Conservation (phyloP, 2,113 vertebrate species). For the Penelope pileata region DNA sequence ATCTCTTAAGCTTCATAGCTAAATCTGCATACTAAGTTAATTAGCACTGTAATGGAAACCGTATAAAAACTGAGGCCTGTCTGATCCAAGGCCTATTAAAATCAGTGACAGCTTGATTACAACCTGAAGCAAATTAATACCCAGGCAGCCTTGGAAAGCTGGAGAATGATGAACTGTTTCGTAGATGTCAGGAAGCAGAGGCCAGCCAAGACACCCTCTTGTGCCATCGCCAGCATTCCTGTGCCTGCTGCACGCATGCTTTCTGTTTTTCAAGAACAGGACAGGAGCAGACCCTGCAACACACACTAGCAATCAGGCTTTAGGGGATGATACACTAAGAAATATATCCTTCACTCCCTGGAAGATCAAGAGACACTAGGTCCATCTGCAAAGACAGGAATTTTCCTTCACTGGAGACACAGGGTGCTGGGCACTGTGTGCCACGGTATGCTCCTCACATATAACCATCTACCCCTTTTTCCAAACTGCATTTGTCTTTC, state of each 20-base stretch:
- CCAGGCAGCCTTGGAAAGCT: background rate
- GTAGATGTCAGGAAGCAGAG: background rate
- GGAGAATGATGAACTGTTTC: background rate
- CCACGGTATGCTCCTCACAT: background rate
- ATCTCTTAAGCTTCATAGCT: slow-evolving; percentile 1
- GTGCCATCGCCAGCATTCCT: background rate
- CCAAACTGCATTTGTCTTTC: background rate
- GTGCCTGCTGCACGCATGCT: background rate
- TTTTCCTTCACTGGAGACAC: background rate
- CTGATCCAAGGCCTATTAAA: slow-evolving; percentile 38
- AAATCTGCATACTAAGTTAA: slow-evolving; percentile 46
- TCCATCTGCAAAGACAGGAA: background rate
- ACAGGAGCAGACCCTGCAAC: background rate
- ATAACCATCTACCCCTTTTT: background rate
- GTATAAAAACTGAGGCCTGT: background rate
- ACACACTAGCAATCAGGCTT: background rate
- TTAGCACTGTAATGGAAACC: slow-evolving; percentile 43
- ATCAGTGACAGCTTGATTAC: slow-evolving; percentile 43
- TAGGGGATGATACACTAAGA: background rate
- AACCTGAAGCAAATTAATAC: slow-evolving; percentile 32
- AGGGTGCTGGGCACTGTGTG: background rate
- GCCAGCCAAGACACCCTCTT: background rate
- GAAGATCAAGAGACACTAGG: background rate
- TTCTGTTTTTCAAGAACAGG: background rate
- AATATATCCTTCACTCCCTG: background rate